Conservation (phyloP, 2,797 vertebrate species). For the Anabacerthia variegaticeps region DNA sequence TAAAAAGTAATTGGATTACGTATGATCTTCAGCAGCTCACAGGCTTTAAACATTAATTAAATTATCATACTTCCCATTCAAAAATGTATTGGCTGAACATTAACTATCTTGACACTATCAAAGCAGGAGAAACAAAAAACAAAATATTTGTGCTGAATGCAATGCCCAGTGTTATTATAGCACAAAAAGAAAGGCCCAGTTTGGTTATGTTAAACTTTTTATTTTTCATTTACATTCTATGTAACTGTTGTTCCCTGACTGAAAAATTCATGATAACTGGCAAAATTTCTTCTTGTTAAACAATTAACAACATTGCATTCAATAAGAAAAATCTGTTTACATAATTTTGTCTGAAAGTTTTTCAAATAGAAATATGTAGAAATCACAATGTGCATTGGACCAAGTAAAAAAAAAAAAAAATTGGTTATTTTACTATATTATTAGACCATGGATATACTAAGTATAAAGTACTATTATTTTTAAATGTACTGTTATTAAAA, state of each 20-base stretch:
- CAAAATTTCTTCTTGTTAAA: slow-evolving; percentile 32
- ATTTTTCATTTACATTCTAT: slow-evolving; percentile 11
- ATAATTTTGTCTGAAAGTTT: slow-evolving; percentile 1
- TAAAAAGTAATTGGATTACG: slow-evolving; percentile 78
- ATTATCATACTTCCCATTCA: slow-evolving; percentile 69
- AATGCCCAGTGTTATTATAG: neutral
- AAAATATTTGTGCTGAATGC: neutral
- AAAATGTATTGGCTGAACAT: slow-evolving; percentile 44
- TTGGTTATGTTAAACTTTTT: neutral
- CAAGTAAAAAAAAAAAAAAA: neutral
- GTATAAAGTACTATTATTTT: neutral
- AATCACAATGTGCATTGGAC: neutral
- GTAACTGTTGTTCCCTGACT: slow-evolving; percentile 32
- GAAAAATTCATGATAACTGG: slow-evolving; percentile 9
- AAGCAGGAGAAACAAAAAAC: slow-evolving; percentile 30
- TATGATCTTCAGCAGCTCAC: slow-evolving; percentile 66
- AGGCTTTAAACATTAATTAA: slow-evolving; percentile 77
- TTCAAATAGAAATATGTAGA: neutral
- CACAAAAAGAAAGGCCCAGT: neutral
- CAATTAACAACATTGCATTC: neutral
- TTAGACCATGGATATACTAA: neutral
- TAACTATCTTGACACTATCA: slow-evolving; percentile 58
- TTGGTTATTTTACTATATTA: neutral
- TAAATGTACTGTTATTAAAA: neutral
- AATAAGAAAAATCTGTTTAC: neutral